These are phyloP conservation scores for Amblyraja radiata DNA, from an alignment of 2,797 vertebrate genomes.

Conservation along the genomic window DNA sequence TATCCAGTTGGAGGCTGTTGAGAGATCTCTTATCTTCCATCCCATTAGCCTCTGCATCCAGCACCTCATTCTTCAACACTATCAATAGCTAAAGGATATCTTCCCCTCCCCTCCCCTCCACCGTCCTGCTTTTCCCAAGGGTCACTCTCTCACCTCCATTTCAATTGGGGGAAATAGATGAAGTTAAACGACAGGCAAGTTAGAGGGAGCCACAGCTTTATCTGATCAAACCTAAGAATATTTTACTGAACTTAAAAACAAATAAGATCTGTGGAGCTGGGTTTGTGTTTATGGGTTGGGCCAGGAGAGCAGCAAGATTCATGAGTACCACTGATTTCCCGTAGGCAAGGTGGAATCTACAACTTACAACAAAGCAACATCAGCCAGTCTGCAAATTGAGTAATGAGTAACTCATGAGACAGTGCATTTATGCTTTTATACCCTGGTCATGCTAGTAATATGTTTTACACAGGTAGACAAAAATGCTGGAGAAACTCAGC, in stretches of 20 bases:
- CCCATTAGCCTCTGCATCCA: too few species aligned
- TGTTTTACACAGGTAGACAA: background rate
- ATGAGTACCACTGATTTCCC: background rate
- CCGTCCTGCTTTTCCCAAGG: too few species aligned
- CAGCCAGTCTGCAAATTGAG: background rate
- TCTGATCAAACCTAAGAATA: background rate
- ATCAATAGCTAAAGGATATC: too few species aligned
- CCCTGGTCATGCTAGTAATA: background rate
- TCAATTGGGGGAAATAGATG: background rate
- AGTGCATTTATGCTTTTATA: background rate
- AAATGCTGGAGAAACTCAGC: too few species aligned
- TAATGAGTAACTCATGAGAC: background rate
- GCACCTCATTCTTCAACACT: too few species aligned
- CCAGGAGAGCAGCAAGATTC: background rate
- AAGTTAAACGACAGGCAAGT: background rate
- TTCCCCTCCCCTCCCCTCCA: too few species aligned
- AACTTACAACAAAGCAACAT: background rate
- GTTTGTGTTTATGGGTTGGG: background rate
- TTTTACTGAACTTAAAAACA: background rate
- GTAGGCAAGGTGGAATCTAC: background rate
- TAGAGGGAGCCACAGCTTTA: background rate
- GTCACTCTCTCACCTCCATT: background rate
- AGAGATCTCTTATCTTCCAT: too few species aligned
- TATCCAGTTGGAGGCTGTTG: too few species aligned
- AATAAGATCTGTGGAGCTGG: background rate